phyloP scores from a whole-genome alignment of 2,888 invertebrate genomes.

The Sarcophaga caerulescens region DNA sequence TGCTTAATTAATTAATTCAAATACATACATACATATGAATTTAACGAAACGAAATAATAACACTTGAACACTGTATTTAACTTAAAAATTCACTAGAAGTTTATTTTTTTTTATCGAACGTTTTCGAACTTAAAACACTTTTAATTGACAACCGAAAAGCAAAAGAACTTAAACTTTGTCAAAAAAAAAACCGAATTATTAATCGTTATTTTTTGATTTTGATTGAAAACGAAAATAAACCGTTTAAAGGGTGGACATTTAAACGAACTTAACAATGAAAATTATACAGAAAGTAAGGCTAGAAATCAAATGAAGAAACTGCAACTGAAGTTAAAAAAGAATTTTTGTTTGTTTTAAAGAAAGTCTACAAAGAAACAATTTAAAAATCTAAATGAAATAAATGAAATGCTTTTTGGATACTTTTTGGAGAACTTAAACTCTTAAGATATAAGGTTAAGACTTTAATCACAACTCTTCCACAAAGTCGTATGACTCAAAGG shows the following conservation, averaged over 20 bases:
- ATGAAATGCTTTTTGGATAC: background rate
- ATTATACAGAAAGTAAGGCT: slow-evolving; percentile 19
- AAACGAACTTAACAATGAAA: slow-evolving; percentile 31
- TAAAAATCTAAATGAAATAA: background rate
- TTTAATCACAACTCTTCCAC: background rate
- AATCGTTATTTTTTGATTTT: background rate
- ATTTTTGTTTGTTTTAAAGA: slow-evolving; percentile 11
- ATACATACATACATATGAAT: background rate
- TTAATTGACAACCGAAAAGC: background rate
- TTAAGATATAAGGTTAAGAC: too few relatives aligned
- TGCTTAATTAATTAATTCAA: slow-evolving; percentile 64
- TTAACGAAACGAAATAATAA: background rate
- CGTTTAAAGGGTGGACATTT: background rate
- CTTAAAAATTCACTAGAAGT: slow-evolving; percentile 46
- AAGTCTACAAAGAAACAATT: background rate
- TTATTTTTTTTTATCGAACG: too few relatives aligned
- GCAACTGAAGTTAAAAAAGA: slow-evolving; percentile 9
- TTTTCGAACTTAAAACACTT: slow-evolving; percentile 42
- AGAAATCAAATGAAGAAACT: slow-evolving; percentile 44
- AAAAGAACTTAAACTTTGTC: slow-evolving; percentile 29
- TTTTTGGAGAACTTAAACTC: background rate
- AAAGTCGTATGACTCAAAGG: too few relatives aligned
- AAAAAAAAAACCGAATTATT: slow-evolving; percentile 27
- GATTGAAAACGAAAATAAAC: background rate
- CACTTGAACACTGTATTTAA: slow-evolving; percentile 42